These are phyloP conservation scores for Porites lutea DNA, from an alignment of 64 coral and sea anemone genomes.

Conservation along the genomic window DNA sequence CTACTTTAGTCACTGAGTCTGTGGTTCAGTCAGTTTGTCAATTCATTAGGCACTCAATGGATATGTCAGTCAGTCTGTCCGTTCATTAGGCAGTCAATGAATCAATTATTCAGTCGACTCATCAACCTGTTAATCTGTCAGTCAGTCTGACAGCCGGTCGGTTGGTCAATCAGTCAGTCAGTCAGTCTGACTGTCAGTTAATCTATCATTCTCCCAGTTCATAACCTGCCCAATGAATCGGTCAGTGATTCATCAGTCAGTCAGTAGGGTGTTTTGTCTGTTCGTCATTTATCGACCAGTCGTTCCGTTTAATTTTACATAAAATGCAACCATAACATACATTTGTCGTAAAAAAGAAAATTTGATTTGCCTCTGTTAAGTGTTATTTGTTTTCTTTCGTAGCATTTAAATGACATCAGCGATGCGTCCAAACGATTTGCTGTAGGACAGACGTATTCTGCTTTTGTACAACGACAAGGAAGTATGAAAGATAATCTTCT, in stretches of 20 bases:
- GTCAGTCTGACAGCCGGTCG: neutral
- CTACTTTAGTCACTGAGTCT: too few relatives aligned
- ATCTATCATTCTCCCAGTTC: neutral
- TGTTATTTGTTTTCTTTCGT: constrained; percentile 5
- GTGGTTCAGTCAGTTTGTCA: neutral
- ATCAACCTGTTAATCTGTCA: neutral
- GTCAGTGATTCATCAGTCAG: neutral
- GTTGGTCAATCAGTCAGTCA: neutral
- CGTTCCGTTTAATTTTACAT: too few relatives aligned
- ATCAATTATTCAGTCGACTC: neutral
- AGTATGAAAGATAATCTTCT: neutral
- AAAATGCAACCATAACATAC: too few relatives aligned
- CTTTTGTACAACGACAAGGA: constrained; percentile 48
- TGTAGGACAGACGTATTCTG: constrained; percentile 68
- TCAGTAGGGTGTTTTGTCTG: neutral
- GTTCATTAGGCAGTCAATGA: neutral
- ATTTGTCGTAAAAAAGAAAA: too few relatives aligned
- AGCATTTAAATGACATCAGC: constrained; percentile 94
- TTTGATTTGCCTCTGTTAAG: neutral
- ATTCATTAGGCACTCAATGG: neutral
- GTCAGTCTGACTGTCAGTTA: neutral
- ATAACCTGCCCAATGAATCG: neutral
- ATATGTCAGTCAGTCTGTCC: neutral
- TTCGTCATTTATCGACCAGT: neutral
- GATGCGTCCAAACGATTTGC: constrained; percentile 84